Evolutionary conservation across 2,888 invertebrate genomes (phyloP), one percentile per base, ranked within the genome.

Genomic region (Urechis unicinctus): DNA sequence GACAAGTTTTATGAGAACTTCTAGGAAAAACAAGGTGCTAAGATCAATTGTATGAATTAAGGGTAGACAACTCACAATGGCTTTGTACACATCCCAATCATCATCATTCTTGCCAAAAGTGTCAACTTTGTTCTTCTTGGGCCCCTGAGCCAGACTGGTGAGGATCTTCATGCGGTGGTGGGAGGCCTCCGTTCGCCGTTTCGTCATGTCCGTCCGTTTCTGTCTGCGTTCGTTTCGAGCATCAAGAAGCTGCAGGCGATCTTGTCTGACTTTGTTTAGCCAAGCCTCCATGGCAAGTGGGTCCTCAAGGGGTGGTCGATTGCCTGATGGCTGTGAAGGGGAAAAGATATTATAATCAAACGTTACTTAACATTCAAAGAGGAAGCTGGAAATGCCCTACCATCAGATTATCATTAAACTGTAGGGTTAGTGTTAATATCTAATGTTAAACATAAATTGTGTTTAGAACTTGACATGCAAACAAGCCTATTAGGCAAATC

Each of bases 31-130:
- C n/a, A n/a, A n/a, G n/a, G n/a, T n/a, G n/a, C n/a, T n/a, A n/a
- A n/a, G n/a, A n/a, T n/a, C n/a, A n/a, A n/a, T n/a, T n/a, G n/a
- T n/a, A n/a, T n/a, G n/a, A 4, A 43, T 44, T 4, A 29, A 4
- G 2, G 51, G 24, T 30, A 4, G 4, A 46, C 2, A n/a, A 69
- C 75, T 72, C 61, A 77, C 77, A 53, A 94, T 90, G 26, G 86
- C 89, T 80, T 94, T 94, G 72, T 95, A 95, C 1, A 94, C 92
- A 79, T 94, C 92, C 94, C 94, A 95, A 75, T 95, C 94, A 70
- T 91, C 91, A 77, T 94, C 94, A 66, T 91, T 84, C 80, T 88
- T 86, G 30, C 94, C 94, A 80, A 95, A 95, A 52, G 80, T 82
- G 75, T 94, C 93, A 71, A 93, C 92, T 60, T 87, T 85, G 63